These are phyloP conservation scores for Champsocephalus gunnari DNA, from an alignment of 2,797 vertebrate genomes.

Conservation along the genomic window DNA sequence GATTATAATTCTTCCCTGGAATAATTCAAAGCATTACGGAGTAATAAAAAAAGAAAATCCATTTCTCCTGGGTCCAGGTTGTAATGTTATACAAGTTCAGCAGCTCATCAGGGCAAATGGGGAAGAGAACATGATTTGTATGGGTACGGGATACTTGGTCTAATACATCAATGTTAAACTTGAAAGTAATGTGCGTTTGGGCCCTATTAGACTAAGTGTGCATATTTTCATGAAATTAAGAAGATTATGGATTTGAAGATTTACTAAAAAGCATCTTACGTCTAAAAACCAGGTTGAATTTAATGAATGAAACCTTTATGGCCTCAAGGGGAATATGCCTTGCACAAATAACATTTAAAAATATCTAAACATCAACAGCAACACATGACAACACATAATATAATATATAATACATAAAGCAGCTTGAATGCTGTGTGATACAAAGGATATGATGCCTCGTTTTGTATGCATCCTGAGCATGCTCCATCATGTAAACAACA, in stretches of 20 bases:
- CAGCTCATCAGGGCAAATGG: slow-evolving; percentile 32
- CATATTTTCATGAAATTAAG: slow-evolving; percentile 58
- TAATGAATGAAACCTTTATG: too few species aligned
- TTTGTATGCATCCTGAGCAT: too few species aligned
- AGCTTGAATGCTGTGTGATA: too few species aligned
- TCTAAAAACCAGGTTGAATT: too few species aligned
- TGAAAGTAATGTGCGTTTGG: slow-evolving; percentile 51
- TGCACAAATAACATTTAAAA: too few species aligned
- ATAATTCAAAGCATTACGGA: slow-evolving; percentile 32
- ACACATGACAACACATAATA: too few species aligned
- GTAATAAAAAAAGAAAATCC: slow-evolving; percentile 25
- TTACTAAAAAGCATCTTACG: not conserved
- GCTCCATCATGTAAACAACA: too few species aligned
- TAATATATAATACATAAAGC: too few species aligned
- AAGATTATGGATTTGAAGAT: slow-evolving; percentile 40
- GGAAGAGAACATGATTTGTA: slow-evolving; percentile 29
- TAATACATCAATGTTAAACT: slow-evolving; percentile 62
- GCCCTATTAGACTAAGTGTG: slow-evolving; percentile 55
- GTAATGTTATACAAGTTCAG: slow-evolving; percentile 40
- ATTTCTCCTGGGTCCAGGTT: slow-evolving; percentile 21
- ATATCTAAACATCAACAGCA: too few species aligned
- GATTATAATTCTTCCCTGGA: slow-evolving; percentile 33
- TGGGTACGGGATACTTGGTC: slow-evolving; percentile 21
- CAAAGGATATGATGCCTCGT: too few species aligned
- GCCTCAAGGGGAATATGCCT: too few species aligned